Evolutionary conservation across 2,888 invertebrate species (phyloP).

Genomic region (Nomada fucata): DNA sequence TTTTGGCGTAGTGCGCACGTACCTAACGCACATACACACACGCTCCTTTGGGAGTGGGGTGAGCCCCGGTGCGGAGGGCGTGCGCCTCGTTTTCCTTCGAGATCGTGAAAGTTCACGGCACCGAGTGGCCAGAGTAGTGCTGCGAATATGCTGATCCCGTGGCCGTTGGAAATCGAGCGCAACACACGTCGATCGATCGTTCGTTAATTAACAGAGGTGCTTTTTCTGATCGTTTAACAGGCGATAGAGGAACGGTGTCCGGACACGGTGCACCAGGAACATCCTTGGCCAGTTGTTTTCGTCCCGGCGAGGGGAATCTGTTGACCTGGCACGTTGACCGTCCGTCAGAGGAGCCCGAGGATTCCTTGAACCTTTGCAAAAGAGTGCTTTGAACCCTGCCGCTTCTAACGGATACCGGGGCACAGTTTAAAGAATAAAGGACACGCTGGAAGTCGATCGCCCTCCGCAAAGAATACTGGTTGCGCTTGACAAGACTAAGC

Average conservation of each 20-base stretch:
- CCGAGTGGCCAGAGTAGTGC: slow-evolving; percentile 38
- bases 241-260: background rate
- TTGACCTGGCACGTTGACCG: slow-evolving; percentile 28
- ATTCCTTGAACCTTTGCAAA: background rate
- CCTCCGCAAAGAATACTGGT: too few species aligned
- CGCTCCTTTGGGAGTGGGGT: slow-evolving; percentile 61
- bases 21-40: slow-evolving; percentile 69
- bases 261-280: background rate
- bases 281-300: slow-evolving; percentile 29
- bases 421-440: background rate
- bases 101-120: slow-evolving; percentile 74
- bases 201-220: slow-evolving; percentile 37
- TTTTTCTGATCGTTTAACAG: background rate
- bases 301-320: slow-evolving; percentile 9
- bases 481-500: too few species aligned
- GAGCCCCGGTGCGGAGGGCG: slow-evolving; percentile 71
- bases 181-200: slow-evolving; percentile 41
- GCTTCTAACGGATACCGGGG: background rate
- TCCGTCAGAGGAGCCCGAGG: background rate
- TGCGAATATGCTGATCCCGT: slow-evolving; percentile 53
- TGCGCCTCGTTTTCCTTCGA: slow-evolving; percentile 75
- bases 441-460: too few species aligned
- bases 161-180: slow-evolving; percentile 49
- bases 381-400: too few species aligned
- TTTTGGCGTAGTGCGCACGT: slow-evolving; percentile 79